phyloP scores from a whole-genome alignment of 2,797 vertebrate genomes.

The Aselliscus stoliczkanus region DNA sequence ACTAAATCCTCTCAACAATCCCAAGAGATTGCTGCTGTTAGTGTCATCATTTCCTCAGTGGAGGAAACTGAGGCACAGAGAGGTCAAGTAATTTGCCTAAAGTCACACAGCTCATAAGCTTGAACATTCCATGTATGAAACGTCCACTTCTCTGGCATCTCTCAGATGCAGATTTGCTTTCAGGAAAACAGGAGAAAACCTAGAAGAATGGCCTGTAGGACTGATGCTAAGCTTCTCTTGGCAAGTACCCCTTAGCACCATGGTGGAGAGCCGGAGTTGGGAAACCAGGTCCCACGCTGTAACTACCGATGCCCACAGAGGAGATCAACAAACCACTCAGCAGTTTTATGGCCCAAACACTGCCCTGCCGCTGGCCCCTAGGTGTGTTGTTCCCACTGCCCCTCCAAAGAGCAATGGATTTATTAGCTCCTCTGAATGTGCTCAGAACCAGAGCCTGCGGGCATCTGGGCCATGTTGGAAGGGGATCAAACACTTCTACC shows the following conservation, averaged over 20 bases:
- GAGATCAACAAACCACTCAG: not conserved
- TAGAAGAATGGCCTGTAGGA: not conserved
- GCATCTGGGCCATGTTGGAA: conserved; percentile 26
- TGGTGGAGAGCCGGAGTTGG: not conserved
- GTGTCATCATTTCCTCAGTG: not conserved
- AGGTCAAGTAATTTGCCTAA: not conserved
- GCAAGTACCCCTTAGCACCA: not conserved
- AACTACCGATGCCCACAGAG: accelerated
- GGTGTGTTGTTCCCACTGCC: not conserved
- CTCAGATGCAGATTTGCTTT: not conserved
- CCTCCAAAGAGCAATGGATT: not conserved
- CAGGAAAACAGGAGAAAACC: not conserved
- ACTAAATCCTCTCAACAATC: not conserved
- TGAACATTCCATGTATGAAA: not conserved
- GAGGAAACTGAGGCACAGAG: not conserved
- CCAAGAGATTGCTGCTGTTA: not conserved
- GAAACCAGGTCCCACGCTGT: not conserved
- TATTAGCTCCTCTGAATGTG: not conserved
- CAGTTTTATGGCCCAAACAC: not conserved
- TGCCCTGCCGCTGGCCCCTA: not conserved
- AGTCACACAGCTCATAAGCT: not conserved
- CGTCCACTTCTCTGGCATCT: not conserved
- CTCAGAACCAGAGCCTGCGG: not conserved
- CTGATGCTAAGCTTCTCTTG: not conserved
- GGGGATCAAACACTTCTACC: not conserved